Base-by-base conservation (phyloP, 2,888 invertebrate genomes). In the Melieria omissa region DNA sequence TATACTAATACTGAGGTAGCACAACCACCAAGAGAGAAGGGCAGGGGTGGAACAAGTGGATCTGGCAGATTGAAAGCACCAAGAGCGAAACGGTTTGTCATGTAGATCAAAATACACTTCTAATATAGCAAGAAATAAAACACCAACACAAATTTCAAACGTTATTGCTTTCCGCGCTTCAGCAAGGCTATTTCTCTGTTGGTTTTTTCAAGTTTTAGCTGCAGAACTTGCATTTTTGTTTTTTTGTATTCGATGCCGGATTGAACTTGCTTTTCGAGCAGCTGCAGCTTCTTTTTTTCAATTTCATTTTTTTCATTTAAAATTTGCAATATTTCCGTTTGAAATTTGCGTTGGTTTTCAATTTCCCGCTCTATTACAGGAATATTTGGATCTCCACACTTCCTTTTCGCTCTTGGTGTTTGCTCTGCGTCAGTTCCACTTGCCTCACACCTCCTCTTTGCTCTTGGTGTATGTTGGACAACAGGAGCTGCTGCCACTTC, bases 391-490 rank as follows among this genome's bases (percentile, higher is more conserved):
- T 16, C 16, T 16, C 16, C 29, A 58, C 14, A 1, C 10, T 41
- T 29, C 3, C 29, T 29, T 29, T 29, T 58, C 6, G 4, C 16
- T 58, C 14, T 58, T 41, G 58, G 29, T 41, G 42, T 44, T 60
- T 5, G 12, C 44, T 10, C 10, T 60, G 9, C 5, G 5, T 42
- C 42, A 42, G 42, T 41, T 10, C 44, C 44, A 60, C 60, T 42
- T 42, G 42, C 12, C 1, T 4, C 55, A 16, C 10, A 55, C 6
- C n/a, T n/a, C 7, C 10, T 55, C 6, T n/a, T n/a, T 16, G 55
- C 55, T 55, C 55, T 29, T 29, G 55, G 55, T 55, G n/a, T 55
- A 55, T n/a, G n/a, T 55, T 55, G 14, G n/a, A 14, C 55, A 55
- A 3, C 5, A n/a, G 3, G 1, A 3, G 29, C 29, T 29, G 29